phyloP scores from a whole-genome alignment of 2,888 invertebrate species.

The Tetragnatha montana region DNA sequence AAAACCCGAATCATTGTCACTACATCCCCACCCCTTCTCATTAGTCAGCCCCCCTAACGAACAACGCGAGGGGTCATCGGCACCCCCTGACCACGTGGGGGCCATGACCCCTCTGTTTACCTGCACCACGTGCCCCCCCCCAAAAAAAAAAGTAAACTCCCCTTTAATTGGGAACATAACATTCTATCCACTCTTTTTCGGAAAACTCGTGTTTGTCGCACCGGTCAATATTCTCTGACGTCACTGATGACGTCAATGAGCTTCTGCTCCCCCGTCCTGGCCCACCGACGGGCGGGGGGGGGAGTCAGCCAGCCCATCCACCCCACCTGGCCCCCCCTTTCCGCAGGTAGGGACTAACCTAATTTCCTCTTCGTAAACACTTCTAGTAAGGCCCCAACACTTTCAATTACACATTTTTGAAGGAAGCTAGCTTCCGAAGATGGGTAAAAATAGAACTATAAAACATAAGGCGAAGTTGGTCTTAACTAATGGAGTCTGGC shows the following conservation, averaged over 20 bases:
- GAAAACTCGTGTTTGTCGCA: slow-evolving; percentile 33
- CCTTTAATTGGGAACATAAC: slow-evolving; percentile 11
- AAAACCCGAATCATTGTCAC: background rate
- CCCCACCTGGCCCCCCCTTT: slow-evolving; percentile 31
- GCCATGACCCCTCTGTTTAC: background rate
- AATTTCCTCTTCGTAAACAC: slow-evolving; percentile 25
- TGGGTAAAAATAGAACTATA: background rate
- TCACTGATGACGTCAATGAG: slow-evolving; percentile 65
- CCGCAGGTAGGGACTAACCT: slow-evolving; percentile 22
- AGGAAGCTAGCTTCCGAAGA: background rate
- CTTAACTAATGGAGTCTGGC: background rate
- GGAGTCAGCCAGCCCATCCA: slow-evolving; percentile 32
- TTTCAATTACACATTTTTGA: slow-evolving; percentile 14
- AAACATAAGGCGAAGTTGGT: background rate
- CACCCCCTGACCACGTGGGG: too few relatives aligned
- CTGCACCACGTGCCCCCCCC: slow-evolving; percentile 39
- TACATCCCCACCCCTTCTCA: background rate
- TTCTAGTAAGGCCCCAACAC: slow-evolving; percentile 1
- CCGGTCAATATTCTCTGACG: slow-evolving; percentile 67
- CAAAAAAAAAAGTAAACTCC: slow-evolving; percentile 40
- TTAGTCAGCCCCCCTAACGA: background rate
- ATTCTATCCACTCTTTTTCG: slow-evolving; percentile 11
- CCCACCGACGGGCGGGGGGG: slow-evolving; percentile 20
- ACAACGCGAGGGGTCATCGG: too few relatives aligned
- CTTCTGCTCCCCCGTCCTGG: slow-evolving; percentile 34